Conservation (phyloP, 2,113 vertebrate species). For the Lates calcarifer region DNA sequence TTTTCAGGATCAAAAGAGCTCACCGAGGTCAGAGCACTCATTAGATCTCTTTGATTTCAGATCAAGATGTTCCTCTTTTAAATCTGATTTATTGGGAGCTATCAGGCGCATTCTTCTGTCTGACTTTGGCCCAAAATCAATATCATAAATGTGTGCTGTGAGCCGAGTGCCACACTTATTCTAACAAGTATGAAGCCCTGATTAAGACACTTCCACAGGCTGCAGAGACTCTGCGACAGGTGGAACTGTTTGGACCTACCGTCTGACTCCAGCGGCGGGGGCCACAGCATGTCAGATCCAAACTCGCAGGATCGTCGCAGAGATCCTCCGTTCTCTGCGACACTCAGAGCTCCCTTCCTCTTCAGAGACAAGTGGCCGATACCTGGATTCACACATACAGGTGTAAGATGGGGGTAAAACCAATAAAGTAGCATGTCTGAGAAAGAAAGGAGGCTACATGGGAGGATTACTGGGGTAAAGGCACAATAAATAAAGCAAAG, state of each 20-base stretch:
- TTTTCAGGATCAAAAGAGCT: too few species aligned
- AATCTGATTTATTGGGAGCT: neutral
- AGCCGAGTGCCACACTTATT: too few species aligned
- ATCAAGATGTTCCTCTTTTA: neutral
- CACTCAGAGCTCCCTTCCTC: constrained; percentile 84
- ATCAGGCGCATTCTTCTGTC: neutral
- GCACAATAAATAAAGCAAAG: too few species aligned
- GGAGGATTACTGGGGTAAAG: too few species aligned
- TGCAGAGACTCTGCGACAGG: neutral
- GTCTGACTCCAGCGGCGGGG: constrained; percentile 86
- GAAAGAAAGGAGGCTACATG: too few species aligned
- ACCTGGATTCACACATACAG: constrained; percentile 58
- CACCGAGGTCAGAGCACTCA: too few species aligned
- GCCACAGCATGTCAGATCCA: constrained; percentile 87
- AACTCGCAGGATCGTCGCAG: constrained; percentile 87
- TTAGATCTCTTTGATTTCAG: neutral
- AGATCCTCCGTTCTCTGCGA: constrained; percentile 86
- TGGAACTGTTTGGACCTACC: constrained; percentile 73
- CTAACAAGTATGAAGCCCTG: too few species aligned
- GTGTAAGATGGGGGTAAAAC: too few species aligned
- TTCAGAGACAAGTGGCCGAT: constrained; percentile 88
- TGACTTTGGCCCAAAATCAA: too few species aligned
- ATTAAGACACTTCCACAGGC: too few species aligned
- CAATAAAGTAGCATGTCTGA: too few species aligned
- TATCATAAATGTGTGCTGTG: too few species aligned